Evolutionary conservation across 2,113 vertebrate genomes (phyloP), one percentile per base, ranked within the genome.

Genomic region (Panurus biarmicus): DNA sequence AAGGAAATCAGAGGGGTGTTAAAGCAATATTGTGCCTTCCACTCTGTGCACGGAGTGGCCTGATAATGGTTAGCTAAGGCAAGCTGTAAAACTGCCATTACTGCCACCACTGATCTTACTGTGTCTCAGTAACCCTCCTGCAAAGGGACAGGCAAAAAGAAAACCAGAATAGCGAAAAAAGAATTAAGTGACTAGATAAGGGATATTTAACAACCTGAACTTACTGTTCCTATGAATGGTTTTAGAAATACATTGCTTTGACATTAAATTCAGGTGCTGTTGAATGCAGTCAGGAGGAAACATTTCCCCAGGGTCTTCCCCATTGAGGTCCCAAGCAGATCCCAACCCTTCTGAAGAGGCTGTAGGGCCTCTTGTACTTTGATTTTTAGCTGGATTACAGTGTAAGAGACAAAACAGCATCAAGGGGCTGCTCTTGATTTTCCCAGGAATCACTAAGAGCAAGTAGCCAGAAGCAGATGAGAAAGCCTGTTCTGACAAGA

Each of bases 1-100:
- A 97, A 96, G 94, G 90, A 93, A 96, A 96, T 95, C 95, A 96
- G 93, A 96, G 91, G 96, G 96, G 95, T 96, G 95, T 97, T 96
- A 96, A 96, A 94, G 93, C 88, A 95, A 95, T 87, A 95, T 92
- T 93, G 85, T 94, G 89, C 93, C 93, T 96, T 91, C 72, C 72
- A 89, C 84, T 86, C 8, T 0, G 50, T 84, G 82, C 7, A 26
- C 48, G 1, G 76, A 92, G 93, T 81, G 81, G 77, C 91, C 91
- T 92, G 93, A 89, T 90, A 91, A 95, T 70, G 65, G 85, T 93
- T 90, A 94, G 93, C 89, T 87, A 89, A 94, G 60, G 72, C 78
- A 85, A 90, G 71, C 69, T 75, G 42, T 91, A 95, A 94, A 92
- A 93, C 75, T 87, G 82, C 88, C 90, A 90, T 92, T 81, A 77